Conservation (phyloP, 2,797 vertebrate genomes). For the Meda fulgida region DNA sequence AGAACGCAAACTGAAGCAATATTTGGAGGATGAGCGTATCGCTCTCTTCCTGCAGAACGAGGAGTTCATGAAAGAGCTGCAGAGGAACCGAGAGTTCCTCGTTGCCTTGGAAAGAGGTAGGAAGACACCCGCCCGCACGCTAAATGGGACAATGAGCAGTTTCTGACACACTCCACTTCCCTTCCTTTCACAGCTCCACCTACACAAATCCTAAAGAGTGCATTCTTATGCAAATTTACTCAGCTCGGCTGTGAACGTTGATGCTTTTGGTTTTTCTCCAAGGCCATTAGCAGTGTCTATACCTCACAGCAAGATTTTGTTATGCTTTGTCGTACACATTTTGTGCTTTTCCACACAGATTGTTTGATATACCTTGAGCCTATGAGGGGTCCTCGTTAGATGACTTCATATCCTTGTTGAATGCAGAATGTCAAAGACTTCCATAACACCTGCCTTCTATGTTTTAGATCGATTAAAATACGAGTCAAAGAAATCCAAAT, state of each 20-base stretch:
- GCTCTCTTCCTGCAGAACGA: conserved; percentile 96
- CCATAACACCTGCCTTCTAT: conserved; percentile 73
- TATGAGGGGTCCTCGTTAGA: background rate
- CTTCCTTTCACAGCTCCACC: background rate
- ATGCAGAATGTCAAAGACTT: conserved; percentile 14
- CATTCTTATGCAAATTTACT: conserved; percentile 30
- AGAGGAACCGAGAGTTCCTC: conserved; percentile 95
- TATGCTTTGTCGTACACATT: background rate
- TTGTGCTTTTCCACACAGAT: conserved; percentile 1
- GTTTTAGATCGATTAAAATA: conserved; percentile 97
- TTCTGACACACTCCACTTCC: conserved; percentile 5
- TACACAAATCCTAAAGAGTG: conserved; percentile 29
- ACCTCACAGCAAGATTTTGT: background rate
- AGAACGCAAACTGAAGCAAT: conserved; percentile 93
- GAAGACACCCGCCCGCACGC: background rate
- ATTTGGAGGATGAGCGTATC: conserved; percentile 94
- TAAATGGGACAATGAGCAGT: background rate
- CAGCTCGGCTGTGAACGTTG: background rate
- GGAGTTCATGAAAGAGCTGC: conserved; percentile 97
- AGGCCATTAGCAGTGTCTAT: background rate
- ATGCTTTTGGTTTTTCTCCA: background rate
- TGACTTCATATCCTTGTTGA: background rate
- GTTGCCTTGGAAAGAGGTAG: conserved; percentile 93
- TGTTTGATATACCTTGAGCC: background rate
- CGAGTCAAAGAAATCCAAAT: conserved; percentile 94